These are phyloP conservation scores for Umimayanthus kanabou DNA, from an alignment of 92 coral and sea anemone species.

Conservation along the genomic window DNA sequence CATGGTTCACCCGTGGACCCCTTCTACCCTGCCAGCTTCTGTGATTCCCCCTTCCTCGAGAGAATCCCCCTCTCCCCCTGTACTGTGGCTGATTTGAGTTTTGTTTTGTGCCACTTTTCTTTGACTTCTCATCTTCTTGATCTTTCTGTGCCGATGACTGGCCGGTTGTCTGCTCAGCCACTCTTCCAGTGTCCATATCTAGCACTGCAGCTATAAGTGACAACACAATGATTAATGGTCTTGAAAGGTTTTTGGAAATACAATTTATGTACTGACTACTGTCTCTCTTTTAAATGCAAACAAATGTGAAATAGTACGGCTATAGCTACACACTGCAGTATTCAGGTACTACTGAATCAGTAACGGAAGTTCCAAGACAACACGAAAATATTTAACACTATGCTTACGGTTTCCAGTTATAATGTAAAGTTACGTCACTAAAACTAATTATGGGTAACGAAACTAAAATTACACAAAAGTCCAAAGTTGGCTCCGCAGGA, in stretches of 20 bases:
- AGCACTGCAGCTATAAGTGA: background rate
- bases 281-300: background rate
- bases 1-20: background rate
- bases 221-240: background rate
- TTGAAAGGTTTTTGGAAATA: background rate
- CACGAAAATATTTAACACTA: background rate
- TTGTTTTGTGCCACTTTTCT: background rate
- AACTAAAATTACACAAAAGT: too few species aligned
- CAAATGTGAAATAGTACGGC: background rate
- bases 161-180: background rate
- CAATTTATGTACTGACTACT: too few species aligned
- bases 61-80: conserved; percentile 15
- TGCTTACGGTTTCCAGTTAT: background rate
- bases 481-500: background rate
- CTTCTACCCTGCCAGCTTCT: conserved; percentile 27
- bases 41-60: background rate
- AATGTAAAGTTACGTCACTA: background rate
- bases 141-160: background rate
- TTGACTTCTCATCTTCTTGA: conserved; percentile 6
- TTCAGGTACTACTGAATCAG: too few species aligned
- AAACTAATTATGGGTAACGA: too few species aligned
- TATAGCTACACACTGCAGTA: too few species aligned
- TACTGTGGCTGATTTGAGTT: background rate
- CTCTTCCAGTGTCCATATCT: conserved; percentile 10
- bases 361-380: background rate